These are phyloP conservation scores for Phrynocephalus vlangalii DNA, from an alignment of 2,797 vertebrate genomes.

Conservation along the genomic window DNA sequence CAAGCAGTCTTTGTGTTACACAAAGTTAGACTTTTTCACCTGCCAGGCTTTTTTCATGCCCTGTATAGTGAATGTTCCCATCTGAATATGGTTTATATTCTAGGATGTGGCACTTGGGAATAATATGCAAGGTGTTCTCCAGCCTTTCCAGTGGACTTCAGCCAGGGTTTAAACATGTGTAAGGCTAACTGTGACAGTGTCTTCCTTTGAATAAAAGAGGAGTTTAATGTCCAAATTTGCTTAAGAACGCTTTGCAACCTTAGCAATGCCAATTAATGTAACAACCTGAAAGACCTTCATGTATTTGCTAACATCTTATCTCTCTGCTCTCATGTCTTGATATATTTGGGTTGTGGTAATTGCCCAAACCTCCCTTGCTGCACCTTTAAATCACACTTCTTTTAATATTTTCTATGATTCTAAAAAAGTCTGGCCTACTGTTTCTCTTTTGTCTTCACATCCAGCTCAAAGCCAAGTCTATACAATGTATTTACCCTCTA, in stretches of 20 bases:
- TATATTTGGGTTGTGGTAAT: neutral
- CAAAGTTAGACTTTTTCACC: neutral
- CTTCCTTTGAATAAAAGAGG: neutral
- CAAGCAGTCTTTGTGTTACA: conserved; percentile 1
- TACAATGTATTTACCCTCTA: too few species aligned
- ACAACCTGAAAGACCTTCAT: neutral
- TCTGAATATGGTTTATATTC: neutral
- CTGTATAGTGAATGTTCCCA: neutral
- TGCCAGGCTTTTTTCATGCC: neutral
- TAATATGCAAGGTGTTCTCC: conserved; percentile 3
- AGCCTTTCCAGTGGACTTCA: neutral
- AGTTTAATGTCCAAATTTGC: neutral
- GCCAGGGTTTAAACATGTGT: neutral
- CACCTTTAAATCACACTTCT: neutral
- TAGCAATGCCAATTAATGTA: neutral
- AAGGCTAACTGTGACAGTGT: neutral
- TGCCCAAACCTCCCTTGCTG: neutral
- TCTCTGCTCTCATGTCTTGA: neutral
- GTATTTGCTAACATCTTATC: neutral
- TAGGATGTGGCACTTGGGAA: neutral
- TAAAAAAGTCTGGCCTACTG: too few species aligned
- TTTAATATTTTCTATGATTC: neutral
- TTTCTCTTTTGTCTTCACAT: neutral
- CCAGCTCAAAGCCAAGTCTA: neutral
- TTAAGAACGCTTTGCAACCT: neutral